Evolutionary conservation across 2,888 invertebrate genomes (phyloP).

Genomic region (Pheosia gnoma): DNA sequence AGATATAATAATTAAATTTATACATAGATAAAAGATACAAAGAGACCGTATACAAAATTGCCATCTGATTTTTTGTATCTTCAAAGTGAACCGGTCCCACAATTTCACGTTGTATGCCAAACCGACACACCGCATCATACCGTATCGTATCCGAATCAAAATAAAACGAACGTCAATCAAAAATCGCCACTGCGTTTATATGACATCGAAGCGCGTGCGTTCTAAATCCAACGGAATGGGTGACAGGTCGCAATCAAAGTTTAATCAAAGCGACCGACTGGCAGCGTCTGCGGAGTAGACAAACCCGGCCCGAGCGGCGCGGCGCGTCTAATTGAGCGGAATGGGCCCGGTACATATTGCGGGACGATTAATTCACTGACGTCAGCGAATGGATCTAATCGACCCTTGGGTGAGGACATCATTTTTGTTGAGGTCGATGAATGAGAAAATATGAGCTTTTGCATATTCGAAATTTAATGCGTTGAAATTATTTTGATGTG

Average conservation of each 20-base stretch:
- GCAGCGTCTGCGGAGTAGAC: slow-evolving; percentile 63
- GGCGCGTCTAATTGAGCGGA: slow-evolving; percentile 76
- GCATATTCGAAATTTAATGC: slow-evolving; percentile 2
- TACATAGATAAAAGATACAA: too few species aligned
- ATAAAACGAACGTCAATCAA: slow-evolving; percentile 26
- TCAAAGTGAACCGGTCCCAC: background rate
- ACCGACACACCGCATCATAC: background rate
- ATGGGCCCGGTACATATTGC: slow-evolving; percentile 55
- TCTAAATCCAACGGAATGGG: slow-evolving; percentile 57
- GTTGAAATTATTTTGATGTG: background rate
- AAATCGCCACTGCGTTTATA: slow-evolving; percentile 41
- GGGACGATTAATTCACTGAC: slow-evolving; percentile 44
- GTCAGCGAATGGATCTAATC: slow-evolving; percentile 34
- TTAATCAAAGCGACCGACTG: slow-evolving; percentile 77
- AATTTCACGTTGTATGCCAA: background rate
- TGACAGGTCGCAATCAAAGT: slow-evolving; percentile 78
- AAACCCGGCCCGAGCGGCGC: slow-evolving; percentile 55
- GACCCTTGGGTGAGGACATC: slow-evolving; percentile 18
- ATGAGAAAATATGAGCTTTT: slow-evolving; percentile 17
- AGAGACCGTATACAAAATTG: too few species aligned
- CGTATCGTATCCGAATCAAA: slow-evolving; percentile 6
- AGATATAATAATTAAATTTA: too few species aligned
- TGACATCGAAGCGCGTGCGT: slow-evolving; percentile 58
- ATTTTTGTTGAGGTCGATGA: slow-evolving; percentile 20
- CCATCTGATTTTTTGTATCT: background rate